These are phyloP conservation scores for Coilia nasus DNA, from an alignment of 2,797 vertebrate species.

Conservation along the genomic window DNA sequence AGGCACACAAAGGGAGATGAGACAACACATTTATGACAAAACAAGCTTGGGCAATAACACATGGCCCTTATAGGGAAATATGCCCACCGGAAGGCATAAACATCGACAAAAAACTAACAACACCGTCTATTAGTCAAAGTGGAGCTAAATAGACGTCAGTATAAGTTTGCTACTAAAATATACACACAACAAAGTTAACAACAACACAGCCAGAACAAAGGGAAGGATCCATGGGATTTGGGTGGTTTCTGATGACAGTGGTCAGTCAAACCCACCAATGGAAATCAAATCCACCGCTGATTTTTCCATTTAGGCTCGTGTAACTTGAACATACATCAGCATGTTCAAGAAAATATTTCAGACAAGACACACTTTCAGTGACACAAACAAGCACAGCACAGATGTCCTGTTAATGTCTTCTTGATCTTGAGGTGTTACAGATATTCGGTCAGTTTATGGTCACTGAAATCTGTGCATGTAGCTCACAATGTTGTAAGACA, in stretches of 20 bases:
- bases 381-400: neutral
- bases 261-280: neutral
- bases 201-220: neutral
- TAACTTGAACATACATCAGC: neutral
- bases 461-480: neutral
- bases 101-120: neutral
- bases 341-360: neutral
- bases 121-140: neutral
- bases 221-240: neutral
- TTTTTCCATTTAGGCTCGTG: neutral
- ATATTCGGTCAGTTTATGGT: neutral
- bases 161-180: neutral
- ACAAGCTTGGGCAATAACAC: neutral
- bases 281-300: neutral
- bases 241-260: neutral
- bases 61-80: neutral
- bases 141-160: neutral
- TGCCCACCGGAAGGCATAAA: neutral
- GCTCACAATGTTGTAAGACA: neutral
- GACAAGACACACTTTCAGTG: neutral
- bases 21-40: neutral
- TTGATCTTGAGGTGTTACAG: too few species aligned
- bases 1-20: conserved; percentile 21
- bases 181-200: neutral
- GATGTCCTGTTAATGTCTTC: too few species aligned